Percentiles rank a stretch among this genome's conserved stretches.
These are phyloP conservation scores for Seladonia tumulorum DNA, from an alignment of 2,888 invertebrate genomes.

Conservation along the genomic window DNA sequence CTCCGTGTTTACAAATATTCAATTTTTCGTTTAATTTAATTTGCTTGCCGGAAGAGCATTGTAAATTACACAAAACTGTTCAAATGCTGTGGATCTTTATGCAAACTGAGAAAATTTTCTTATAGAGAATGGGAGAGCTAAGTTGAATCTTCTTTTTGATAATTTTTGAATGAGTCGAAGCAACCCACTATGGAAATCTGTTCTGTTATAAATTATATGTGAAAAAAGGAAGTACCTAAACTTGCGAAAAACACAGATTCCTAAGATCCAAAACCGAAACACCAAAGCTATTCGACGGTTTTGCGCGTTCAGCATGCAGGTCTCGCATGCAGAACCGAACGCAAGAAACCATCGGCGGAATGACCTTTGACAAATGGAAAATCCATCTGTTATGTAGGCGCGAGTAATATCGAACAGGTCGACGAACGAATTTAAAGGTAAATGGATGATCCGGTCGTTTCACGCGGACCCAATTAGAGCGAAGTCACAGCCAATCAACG, in stretches of 20 bases:
- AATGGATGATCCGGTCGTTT: conserved; percentile 32
- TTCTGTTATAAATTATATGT: no score
- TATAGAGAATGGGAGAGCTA: no score
- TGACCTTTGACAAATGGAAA: not conserved
- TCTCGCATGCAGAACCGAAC: not conserved
- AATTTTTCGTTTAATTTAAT: not conserved
- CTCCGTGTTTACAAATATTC: not conserved
- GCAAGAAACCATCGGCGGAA: not conserved
- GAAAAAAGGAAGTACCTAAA: no score
- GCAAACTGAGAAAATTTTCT: no score
- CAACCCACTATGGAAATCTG: no score
- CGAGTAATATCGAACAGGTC: not conserved
- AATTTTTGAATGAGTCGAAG: no score
- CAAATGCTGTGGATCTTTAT: not conserved
- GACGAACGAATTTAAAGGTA: conserved; percentile 13
- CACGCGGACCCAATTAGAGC: conserved; percentile 59
- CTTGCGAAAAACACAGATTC: no score
- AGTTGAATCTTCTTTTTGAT: no score
- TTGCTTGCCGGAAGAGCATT: not conserved
- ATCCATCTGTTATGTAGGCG: not conserved
- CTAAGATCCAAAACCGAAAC: no score
- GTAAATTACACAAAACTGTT: no score
- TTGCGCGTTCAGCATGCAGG: not conserved
- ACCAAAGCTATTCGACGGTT: no score
- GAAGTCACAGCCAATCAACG: conserved; percentile 57